These are phyloP conservation scores for Ciona savignyi DNA, from an alignment of 23 tunicate genomes.

Conservation along the genomic window DNA sequence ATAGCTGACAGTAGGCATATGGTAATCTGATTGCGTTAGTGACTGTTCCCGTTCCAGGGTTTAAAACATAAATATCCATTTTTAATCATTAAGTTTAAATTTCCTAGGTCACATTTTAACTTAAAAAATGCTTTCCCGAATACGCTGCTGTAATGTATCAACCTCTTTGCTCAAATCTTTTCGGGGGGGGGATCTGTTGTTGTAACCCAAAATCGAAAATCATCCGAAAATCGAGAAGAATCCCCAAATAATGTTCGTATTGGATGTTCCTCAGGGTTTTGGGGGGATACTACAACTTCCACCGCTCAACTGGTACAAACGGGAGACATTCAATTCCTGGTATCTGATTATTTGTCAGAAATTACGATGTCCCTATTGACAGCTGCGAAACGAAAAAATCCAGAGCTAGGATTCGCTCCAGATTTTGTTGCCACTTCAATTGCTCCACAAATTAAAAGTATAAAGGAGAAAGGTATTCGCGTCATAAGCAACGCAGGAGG, in stretches of 20 bases:
- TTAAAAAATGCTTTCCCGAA: too few species aligned
- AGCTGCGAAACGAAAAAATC: constrained; percentile 59
- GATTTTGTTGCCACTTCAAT: constrained; percentile 70
- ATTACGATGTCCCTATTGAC: constrained; percentile 93
- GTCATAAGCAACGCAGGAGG: constrained; percentile 88
- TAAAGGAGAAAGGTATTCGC: constrained; percentile 33
- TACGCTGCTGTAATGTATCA: too few species aligned
- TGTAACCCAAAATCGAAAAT: too few species aligned
- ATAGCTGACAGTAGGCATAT: too few species aligned
- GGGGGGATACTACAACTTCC: constrained; percentile 82
- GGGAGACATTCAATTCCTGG: constrained; percentile 70
- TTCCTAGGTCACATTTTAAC: too few species aligned
- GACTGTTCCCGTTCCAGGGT: too few species aligned
- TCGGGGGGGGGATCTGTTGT: too few species aligned
- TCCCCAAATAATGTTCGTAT: constrained; percentile 36
- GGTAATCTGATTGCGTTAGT: too few species aligned
- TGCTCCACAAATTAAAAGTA: constrained; percentile 32
- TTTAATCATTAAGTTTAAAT: too few species aligned
- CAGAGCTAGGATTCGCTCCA: constrained; percentile 76
- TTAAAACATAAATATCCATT: too few species aligned
- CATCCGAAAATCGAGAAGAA: too few species aligned
- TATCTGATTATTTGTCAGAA: constrained; percentile 87
- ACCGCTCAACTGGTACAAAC: constrained; percentile 47
- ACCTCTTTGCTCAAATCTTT: too few species aligned
- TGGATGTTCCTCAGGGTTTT: constrained; percentile 94